Evolutionary conservation across 2,797 vertebrate genomes (phyloP).

Genomic region (Acanthopagrus latus): DNA sequence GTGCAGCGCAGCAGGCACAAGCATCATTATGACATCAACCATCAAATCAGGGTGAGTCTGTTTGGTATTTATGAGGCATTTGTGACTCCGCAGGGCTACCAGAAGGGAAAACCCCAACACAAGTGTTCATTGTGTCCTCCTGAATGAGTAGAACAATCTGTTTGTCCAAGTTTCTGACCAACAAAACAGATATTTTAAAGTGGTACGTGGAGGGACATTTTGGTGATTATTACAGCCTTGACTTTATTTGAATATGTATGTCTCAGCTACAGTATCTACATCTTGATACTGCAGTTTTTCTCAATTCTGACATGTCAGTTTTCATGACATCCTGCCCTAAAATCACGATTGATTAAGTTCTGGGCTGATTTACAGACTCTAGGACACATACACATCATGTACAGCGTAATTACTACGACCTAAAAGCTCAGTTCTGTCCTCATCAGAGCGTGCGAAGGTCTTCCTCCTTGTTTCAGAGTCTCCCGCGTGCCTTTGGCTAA

Average conservation of each 20-base stretch:
- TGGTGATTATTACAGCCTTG: no score
- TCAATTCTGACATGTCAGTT: no score
- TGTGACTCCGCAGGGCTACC: neutral
- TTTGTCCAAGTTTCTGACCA: neutral
- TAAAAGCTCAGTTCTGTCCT: no score
- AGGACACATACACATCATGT: no score
- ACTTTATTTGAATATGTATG: no score
- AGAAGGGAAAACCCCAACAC: neutral
- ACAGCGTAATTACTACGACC: no score
- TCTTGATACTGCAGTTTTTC: no score
- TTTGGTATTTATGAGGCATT: neutral
- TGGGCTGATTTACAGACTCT: no score
- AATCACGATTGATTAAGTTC: no score
- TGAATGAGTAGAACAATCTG: neutral
- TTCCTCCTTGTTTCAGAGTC: neutral
- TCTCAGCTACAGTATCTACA: no score
- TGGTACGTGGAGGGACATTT: neutral
- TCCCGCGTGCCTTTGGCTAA: slow-evolving; percentile 17
- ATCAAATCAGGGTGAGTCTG: slow-evolving; percentile 89
- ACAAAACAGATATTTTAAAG: neutral
- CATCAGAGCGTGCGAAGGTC: neutral
- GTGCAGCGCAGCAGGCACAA: slow-evolving; percentile 93
- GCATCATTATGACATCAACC: slow-evolving; percentile 89
- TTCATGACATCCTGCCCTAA: no score
- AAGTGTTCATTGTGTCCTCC: neutral